These are phyloP conservation scores for Nemoura dubitans DNA, from an alignment of 2,888 invertebrate genomes.

Conservation along the genomic window DNA sequence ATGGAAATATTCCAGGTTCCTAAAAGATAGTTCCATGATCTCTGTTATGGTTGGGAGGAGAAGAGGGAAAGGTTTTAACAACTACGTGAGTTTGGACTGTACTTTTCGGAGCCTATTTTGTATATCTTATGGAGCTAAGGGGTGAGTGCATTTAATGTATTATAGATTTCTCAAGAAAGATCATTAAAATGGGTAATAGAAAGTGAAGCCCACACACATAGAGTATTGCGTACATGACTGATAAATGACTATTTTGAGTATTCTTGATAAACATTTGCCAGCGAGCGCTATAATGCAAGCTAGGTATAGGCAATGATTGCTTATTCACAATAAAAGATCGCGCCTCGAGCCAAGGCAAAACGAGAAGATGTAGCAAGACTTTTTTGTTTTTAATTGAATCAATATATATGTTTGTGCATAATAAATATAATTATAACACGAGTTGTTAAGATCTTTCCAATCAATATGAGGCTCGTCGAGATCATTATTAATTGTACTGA, in stretches of 20 bases:
- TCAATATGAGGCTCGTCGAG: conserved; percentile 7
- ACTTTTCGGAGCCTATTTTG: not conserved
- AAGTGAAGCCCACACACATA: conserved; percentile 7
- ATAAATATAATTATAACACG: not conserved
- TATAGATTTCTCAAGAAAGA: not conserved
- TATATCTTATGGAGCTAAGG: not conserved
- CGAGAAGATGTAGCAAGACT: conserved; percentile 7
- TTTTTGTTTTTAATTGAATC: not conserved
- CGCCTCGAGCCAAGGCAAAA: conserved; percentile 13
- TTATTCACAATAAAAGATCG: conserved; percentile 34
- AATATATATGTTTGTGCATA: not conserved
- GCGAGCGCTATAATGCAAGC: conserved; percentile 21
- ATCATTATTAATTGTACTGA: conserved; percentile 24
- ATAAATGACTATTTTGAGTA: not conserved
- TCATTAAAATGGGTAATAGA: not conserved
- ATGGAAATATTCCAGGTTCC: not conserved
- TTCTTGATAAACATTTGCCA: not conserved
- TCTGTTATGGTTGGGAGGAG: not conserved
- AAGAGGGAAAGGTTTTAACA: not conserved
- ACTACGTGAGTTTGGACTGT: not conserved
- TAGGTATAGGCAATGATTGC: conserved; percentile 34
- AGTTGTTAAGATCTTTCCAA: conserved; percentile 17
- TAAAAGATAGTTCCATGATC: not conserved
- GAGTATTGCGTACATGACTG: not conserved
- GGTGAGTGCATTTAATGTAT: not conserved